Base-by-base conservation (phyloP, 2,888 invertebrate genomes). In the Drosophila cracens region DNA sequence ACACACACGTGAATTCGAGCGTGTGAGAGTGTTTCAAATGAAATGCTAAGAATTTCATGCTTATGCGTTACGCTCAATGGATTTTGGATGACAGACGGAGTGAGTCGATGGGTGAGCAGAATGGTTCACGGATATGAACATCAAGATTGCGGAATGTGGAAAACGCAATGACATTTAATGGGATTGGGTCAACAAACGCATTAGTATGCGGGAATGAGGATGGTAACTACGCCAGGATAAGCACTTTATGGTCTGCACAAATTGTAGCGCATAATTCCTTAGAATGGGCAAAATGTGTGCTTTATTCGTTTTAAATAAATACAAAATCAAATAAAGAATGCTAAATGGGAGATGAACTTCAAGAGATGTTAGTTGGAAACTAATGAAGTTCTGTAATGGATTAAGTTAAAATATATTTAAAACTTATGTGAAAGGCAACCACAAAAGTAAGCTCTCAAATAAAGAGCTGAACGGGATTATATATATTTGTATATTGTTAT, bases 51-150 rank as follows among this genome's bases (percentile, higher is more conserved):
- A 77, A 67, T 79, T 70, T 56, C 48, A 61, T 64, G 60, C 67
- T 71, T 71, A 75, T 74, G 66, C 68, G 74, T 74, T 73, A 66
- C 75, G 78, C 75, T 80, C 69, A 64, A 80, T 80, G 67, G 75
- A 75, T 71, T 82, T 61, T 25, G 49, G 58, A 73, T 70, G 83
- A 75, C 68, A 4, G 56, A 13, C 36, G 10, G 40, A 8, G 27
- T 21, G 29, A 27, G 70, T 13, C 48, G 49, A 18, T 13, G 53
- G 51, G 0, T 13, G 5, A 40, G 43, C 4, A 11, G n/a, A 27
- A 13, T 13, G 33, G 38, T 54, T 13, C 27, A 36, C 34, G 49
- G 56, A 65, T 65, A 65, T 51, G 51, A 68, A 51, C 56, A 34
- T 68, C 56, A 68, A 36, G 56, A 43, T 40, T 25, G 49, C 29